Evolutionary conservation across 2,888 invertebrate species (phyloP).

Genomic region (Drosophila dives): DNA sequence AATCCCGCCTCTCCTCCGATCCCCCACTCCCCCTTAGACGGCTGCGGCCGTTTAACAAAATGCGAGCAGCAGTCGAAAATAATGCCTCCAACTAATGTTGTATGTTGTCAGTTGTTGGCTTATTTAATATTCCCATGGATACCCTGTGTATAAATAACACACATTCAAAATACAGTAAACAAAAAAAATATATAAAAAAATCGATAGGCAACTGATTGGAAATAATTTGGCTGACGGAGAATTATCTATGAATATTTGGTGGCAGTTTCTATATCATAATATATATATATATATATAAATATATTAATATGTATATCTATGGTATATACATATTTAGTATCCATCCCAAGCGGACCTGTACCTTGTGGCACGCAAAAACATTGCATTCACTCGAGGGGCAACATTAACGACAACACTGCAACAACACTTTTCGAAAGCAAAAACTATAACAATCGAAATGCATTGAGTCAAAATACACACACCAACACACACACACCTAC

Average conservation of each 20-base stretch:
- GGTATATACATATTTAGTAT: background rate
- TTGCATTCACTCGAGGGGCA: constrained; percentile 12
- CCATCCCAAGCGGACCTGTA: background rate
- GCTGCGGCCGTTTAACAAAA: constrained; percentile 34
- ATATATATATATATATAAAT: background rate
- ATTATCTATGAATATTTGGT: constrained; percentile 1
- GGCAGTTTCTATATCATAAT: background rate
- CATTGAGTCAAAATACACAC: constrained; percentile 29
- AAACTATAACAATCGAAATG: constrained; percentile 19
- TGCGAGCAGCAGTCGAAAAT: constrained; percentile 16
- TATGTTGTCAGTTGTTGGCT: background rate
- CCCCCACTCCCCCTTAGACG: background rate
- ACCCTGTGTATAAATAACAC: background rate
- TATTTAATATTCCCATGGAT: constrained; percentile 5
- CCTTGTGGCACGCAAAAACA: constrained; percentile 31
- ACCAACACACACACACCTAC: background rate
- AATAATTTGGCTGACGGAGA: background rate
- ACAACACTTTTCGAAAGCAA: background rate
- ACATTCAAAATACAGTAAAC: background rate
- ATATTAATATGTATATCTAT: background rate
- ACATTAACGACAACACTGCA: constrained; percentile 9
- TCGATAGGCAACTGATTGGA: background rate
- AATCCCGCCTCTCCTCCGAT: constrained; percentile 2
- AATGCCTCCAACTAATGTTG: constrained; percentile 9
- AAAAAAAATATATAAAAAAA: background rate